Percentiles rank a stretch among this genome's conserved stretches.
Conservation (phyloP, 2,113 vertebrate genomes). For the Leptodactylus fuscus region DNA sequence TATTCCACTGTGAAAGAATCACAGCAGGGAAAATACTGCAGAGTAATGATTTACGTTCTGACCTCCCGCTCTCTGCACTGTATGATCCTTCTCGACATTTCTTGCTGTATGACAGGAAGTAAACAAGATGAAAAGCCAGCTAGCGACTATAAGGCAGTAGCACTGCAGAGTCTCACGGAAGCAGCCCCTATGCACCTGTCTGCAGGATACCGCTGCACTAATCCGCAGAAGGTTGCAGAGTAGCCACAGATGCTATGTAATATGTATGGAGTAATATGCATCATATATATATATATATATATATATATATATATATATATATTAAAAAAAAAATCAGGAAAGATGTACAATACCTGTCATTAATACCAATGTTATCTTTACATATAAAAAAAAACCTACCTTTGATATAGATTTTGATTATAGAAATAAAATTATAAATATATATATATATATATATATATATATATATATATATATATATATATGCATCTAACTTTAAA, state of each 20-base stretch:
- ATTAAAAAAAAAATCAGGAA: no score
- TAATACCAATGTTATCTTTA: no score
- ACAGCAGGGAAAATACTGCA: neutral
- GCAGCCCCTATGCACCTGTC: slow-evolving; percentile 15
- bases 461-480: no score
- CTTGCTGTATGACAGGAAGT: slow-evolving; percentile 29
- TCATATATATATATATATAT: neutral
- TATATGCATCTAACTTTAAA: no score
- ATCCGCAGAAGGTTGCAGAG: neutral
- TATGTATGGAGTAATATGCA: neutral
- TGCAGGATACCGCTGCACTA: slow-evolving; percentile 25
- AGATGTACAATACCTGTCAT: no score
- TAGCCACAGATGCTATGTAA: neutral
- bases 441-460: no score
- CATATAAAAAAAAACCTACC: no score
- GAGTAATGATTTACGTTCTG: neutral
- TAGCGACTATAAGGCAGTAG: neutral
- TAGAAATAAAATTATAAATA: no score
- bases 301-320: neutral
- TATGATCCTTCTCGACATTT: neutral
- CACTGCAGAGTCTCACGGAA: neutral
- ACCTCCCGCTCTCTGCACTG: slow-evolving; percentile 2
- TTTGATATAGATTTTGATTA: no score
- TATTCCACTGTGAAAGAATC: neutral
- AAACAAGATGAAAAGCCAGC: slow-evolving; percentile 37